Base-by-base conservation (phyloP, 23 tunicate species). In the Phallusia fumigata region DNA sequence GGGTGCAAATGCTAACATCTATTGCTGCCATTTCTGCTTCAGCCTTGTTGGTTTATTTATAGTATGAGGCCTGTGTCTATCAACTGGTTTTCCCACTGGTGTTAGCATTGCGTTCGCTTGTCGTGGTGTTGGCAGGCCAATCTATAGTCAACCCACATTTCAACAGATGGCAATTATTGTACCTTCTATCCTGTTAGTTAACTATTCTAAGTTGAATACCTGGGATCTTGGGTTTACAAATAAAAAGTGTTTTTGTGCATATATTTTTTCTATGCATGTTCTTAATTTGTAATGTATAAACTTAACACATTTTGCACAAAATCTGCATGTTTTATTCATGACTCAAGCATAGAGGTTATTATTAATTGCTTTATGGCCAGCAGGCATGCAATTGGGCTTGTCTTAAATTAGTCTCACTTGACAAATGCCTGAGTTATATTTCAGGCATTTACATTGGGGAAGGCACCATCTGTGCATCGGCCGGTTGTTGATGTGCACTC, bases 1-100 rank as follows among this genome's bases (percentile, higher is more conserved):
- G 73, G 83, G 73, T 80, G n/a, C 35, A 80, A 35, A 80, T 52
- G 73, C 83, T 80, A 80, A 80, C 83, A 80, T 80, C 2, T n/a
- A 31, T 52, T 74, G 78, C 40, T 74, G 78, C 40, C 16, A 10
- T 74, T 32, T 30, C 36, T 74, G 78, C 35, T 5, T 16, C 1
- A 16, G 69, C 15, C 58, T 18, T 51, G 69, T 58, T 58, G 28
- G 28, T 58, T 58, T 58, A 58, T 58, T 58, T 58, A 58, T 58
- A 58, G 69, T 58, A 22, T 21, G 69, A 58, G 69, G 69, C 69
- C 69, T 58, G 69, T 58, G 69, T 58, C 69, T 58, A 58, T 58
- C 69, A 58, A 21, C 28, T 24, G 28, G 28, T 58, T 58, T 58
- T 58, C 69, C 69, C 69, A 58, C 69, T 58, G 69, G 69, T 58